Evolutionary conservation across 2,888 invertebrate species (phyloP), one percentile per base, ranked within the genome.

Genomic region (Meiosimyza decipiens): DNA sequence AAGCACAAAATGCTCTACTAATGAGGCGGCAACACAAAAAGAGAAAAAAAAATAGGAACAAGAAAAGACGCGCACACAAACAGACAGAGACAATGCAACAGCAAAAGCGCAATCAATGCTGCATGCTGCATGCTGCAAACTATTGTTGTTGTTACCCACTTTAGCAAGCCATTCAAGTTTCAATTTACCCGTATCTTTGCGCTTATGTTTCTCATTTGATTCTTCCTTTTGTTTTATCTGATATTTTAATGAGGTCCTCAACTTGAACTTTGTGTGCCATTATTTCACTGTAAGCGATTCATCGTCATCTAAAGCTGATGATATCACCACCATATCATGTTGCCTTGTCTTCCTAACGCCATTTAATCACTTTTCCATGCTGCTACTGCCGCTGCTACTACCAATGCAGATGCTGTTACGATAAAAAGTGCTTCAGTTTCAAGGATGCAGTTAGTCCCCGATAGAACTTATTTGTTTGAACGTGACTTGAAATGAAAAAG

Each of bases 371-470:
- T 40, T 40, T 40, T 40, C 4, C 40, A 40, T 40, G 40, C 1
- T 40, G 9, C 9, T 40, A 5, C 40, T 9, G 40, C n/a, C n/a
- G n/a, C n/a, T n/a, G n/a, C 40, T 9, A 40, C 40, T 22, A 22
- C 6, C 5, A 40, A 1, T 40, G 9, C 40, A 40, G 40, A 40
- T 40, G 57, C 59, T 50, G 49, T 40, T 40, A 40, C 28, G 60
- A 69, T 62, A 50, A 69, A n/a, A 60, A 69, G 50, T 60, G 60
- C 60, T 67, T 67, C 57, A 40, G 13, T 47, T 67, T 69, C 69
- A 69, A 69, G 69, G 69, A 60, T 60, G 50, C 51, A 40, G 16
- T 40, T 40, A 47, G 63, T 40, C n/a, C 18, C 15, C 47, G 47
- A 47, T 47, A 47, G 22, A 57, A 57, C 18, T 15, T n/a, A 60